phyloP scores from a whole-genome alignment of 2,888 invertebrate species.

The Nebria salina region DNA sequence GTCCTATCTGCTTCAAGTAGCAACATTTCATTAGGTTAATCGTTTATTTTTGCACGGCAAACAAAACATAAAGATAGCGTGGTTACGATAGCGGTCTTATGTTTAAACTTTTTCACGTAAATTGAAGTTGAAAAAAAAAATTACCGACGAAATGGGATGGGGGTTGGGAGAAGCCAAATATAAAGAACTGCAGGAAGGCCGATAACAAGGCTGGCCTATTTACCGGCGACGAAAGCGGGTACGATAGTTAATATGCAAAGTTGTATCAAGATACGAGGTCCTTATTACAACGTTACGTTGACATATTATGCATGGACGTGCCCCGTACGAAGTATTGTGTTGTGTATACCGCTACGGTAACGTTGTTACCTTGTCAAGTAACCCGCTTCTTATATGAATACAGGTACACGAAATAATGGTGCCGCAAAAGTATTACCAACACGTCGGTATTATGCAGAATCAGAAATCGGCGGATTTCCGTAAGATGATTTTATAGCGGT shows the following conservation, averaged over 20 bases:
- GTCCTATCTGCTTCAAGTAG: slow-evolving; percentile 30
- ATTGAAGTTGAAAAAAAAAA: not conserved
- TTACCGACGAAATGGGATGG: not conserved
- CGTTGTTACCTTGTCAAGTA: slow-evolving; percentile 10
- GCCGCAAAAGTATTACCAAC: not conserved
- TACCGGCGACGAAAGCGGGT: slow-evolving; percentile 24
- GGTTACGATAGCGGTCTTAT: slow-evolving; percentile 11
- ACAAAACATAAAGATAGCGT: slow-evolving; percentile 44
- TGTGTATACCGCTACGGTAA: not conserved
- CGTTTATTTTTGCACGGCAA: slow-evolving; percentile 45
- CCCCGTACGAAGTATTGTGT: slow-evolving; percentile 2
- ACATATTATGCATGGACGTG: slow-evolving; percentile 34
- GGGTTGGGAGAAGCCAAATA: slow-evolving; percentile 21
- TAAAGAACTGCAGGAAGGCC: slow-evolving; percentile 22
- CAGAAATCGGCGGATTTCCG: slow-evolving; percentile 20
- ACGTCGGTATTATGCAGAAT: slow-evolving; percentile 22
- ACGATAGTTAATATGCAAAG: slow-evolving; percentile 34
- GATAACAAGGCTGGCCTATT: slow-evolving; percentile 27
- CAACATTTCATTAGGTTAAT: slow-evolving; percentile 43
- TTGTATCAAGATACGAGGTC: slow-evolving; percentile 30
- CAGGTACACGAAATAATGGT: not conserved
- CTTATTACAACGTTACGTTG: slow-evolving; percentile 34
- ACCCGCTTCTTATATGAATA: not conserved
- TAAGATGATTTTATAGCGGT: slow-evolving; percentile 31
- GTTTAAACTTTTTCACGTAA: slow-evolving; percentile 6